Percentiles rank a stretch among this genome's conserved stretches.
These are phyloP conservation scores for Drosophila quinaria DNA, from an alignment of 2,888 invertebrate genomes.

Conservation along the genomic window DNA sequence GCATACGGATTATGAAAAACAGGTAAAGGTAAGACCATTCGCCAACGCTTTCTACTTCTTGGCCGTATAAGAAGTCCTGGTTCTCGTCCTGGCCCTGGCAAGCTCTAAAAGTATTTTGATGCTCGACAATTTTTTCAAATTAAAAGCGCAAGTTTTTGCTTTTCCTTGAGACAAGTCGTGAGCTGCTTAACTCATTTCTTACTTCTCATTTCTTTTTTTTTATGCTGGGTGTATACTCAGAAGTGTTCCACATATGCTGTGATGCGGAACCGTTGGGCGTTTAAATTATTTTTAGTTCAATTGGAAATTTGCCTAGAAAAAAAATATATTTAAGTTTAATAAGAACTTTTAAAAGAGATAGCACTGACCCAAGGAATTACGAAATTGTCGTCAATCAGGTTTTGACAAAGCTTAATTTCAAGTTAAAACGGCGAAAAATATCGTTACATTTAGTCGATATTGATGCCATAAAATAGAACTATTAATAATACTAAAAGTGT, in stretches of 20 bases:
- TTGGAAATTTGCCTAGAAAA: neutral
- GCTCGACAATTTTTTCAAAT: constrained; percentile 80
- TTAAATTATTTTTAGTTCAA: neutral
- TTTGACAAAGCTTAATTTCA: too few relatives aligned
- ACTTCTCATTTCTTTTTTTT: constrained; percentile 6
- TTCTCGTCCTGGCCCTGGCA: neutral
- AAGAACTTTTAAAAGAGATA: too few relatives aligned
- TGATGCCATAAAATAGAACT: too few relatives aligned
- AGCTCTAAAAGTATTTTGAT: constrained; percentile 80
- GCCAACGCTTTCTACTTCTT: constrained; percentile 36
- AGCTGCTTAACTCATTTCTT: constrained; percentile 52
- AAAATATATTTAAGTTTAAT: neutral
- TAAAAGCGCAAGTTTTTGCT: constrained; percentile 48
- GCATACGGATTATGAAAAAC: constrained; percentile 57
- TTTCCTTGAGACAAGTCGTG: constrained; percentile 21
- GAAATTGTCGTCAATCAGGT: too few relatives aligned
- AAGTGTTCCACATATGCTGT: constrained; percentile 35
- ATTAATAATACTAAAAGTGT: too few relatives aligned
- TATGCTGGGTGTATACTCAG: neutral
- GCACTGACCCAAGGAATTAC: too few relatives aligned
- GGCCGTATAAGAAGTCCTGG: constrained; percentile 9
- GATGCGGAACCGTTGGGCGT: constrained; percentile 23
- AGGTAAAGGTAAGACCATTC: constrained; percentile 5
- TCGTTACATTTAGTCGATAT: too few relatives aligned
- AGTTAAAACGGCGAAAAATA: too few relatives aligned